A percentile compares a stretch with the other conserved stretches of the same genome.
Conservation (phyloP, 2,888 invertebrate species). For the Marronus borbonicus region DNA sequence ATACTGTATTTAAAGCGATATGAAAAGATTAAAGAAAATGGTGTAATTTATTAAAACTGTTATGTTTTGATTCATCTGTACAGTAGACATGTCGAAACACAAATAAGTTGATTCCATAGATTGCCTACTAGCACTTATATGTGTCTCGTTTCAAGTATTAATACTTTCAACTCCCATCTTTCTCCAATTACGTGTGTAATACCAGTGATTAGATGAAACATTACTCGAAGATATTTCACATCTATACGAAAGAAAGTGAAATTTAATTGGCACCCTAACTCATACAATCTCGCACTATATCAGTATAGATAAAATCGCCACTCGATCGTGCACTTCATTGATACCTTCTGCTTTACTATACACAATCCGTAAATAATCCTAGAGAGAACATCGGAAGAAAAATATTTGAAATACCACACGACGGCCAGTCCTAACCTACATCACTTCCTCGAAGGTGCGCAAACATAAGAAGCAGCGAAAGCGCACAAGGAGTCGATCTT, state of each 20-base stretch:
- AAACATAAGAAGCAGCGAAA: slow-evolving; percentile 34
- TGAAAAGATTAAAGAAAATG: no score
- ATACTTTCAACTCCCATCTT: neutral
- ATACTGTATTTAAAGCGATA: no score
- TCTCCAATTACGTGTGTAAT: slow-evolving; percentile 19
- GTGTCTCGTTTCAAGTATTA: neutral
- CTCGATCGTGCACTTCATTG: slow-evolving; percentile 56
- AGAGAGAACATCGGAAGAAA: slow-evolving; percentile 58
- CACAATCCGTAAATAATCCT: slow-evolving; percentile 64
- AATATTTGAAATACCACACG: slow-evolving; percentile 52
- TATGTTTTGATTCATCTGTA: no score
- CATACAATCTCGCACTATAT: slow-evolving; percentile 47
- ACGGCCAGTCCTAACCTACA: slow-evolving; percentile 61
- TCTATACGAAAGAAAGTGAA: slow-evolving; percentile 44
- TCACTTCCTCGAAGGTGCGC: slow-evolving; percentile 63
- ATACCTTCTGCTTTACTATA: slow-evolving; percentile 51
- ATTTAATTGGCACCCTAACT: slow-evolving; percentile 49
- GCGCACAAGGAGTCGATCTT: slow-evolving; percentile 30
- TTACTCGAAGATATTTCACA: neutral
- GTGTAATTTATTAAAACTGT: no score
- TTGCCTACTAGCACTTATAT: neutral
- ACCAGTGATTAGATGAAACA: slow-evolving; percentile 8
- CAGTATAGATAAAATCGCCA: slow-evolving; percentile 52
- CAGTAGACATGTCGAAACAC: no score
- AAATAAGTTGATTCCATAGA: no score